Evolutionary conservation across 2,797 vertebrate genomes (phyloP).

Genomic region (Rhodeus uyekii): DNA sequence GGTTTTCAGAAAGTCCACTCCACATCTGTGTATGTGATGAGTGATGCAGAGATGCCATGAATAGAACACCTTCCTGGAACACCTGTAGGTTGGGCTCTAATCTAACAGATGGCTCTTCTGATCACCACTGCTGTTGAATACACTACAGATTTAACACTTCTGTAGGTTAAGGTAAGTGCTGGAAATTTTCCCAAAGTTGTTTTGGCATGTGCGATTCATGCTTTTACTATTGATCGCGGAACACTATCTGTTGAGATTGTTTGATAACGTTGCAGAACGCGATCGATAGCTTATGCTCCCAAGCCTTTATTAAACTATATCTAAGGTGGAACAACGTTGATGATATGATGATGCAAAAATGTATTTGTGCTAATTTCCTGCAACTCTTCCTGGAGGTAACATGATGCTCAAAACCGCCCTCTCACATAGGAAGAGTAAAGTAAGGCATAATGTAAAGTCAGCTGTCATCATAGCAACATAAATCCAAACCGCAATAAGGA

Average conservation of each 20-base stretch:
- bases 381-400: conserved; percentile 7
- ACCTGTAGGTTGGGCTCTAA: conserved; percentile 25
- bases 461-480: neutral
- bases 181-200: conserved; percentile 4
- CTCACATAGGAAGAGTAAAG: neutral
- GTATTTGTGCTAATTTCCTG: neutral
- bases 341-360: neutral
- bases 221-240: conserved; percentile 12
- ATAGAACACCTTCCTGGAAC: neutral
- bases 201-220: neutral
- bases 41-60: conserved; percentile 9
- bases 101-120: conserved; percentile 28
- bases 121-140: conserved; percentile 3
- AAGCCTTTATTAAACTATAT: conserved; percentile 1
- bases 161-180: neutral
- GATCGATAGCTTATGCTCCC: neutral
- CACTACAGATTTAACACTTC: neutral
- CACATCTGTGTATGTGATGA: conserved; percentile 9
- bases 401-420: neutral
- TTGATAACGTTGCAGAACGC: neutral
- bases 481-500: neutral
- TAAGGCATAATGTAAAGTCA: neutral
- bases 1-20: conserved; percentile 32
- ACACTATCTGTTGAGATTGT: neutral
- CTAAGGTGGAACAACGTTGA: neutral